These are phyloP conservation scores for Casuarius casuarius DNA, from an alignment of 2,113 vertebrate species.

Conservation along the genomic window DNA sequence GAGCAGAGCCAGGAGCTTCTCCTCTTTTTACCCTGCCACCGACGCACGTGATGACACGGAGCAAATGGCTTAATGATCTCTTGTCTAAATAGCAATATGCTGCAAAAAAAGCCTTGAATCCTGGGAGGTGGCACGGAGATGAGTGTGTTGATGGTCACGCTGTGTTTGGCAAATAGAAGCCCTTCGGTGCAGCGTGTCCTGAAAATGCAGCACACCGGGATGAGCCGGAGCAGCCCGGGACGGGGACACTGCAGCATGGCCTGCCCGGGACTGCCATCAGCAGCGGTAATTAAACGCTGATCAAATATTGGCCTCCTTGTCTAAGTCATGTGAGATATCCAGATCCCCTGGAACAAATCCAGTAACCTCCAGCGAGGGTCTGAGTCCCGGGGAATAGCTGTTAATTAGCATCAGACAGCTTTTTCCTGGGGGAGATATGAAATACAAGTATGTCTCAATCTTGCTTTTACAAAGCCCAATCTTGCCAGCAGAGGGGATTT, in stretches of 20 bases:
- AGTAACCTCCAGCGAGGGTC: background rate
- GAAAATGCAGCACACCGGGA: background rate
- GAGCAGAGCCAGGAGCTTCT: background rate
- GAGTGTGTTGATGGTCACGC: fast-evolving
- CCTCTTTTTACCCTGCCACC: background rate
- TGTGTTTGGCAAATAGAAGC: background rate
- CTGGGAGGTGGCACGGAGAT: fast-evolving
- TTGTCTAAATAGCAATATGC: background rate
- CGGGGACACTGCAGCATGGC: background rate
- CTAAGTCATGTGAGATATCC: background rate
- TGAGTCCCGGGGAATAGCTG: background rate
- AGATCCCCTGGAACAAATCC: background rate
- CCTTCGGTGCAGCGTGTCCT: background rate
- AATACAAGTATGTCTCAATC: constrained; percentile 26
- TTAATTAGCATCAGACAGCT: background rate
- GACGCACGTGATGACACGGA: background rate
- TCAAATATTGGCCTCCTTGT: background rate
- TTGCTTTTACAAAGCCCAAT: background rate
- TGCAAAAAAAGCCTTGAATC: background rate
- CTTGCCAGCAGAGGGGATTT: background rate
- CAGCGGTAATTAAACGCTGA: background rate
- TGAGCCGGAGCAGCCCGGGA: background rate
- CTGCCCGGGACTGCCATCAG: background rate
- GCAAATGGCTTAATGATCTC: background rate
- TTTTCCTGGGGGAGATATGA: background rate